phyloP scores from a whole-genome alignment of 2,113 vertebrate species.

The Antechinus flavipes region DNA sequence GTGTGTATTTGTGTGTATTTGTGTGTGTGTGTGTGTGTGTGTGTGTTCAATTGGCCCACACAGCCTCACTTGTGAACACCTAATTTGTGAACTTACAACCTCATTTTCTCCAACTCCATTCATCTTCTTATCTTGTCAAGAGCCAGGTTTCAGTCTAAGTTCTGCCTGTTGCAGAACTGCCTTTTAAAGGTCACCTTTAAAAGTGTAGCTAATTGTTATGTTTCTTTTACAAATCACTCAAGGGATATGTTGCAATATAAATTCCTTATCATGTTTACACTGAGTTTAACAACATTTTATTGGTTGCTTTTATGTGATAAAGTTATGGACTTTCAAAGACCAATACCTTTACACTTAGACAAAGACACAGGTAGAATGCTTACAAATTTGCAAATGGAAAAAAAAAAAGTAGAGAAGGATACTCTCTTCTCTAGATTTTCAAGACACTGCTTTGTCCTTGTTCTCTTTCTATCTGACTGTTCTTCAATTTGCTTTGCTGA shows the following conservation, averaged over 20 bases:
- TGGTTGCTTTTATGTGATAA: neutral
- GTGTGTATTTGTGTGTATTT: neutral
- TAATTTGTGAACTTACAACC: too few species aligned
- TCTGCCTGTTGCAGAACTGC: neutral
- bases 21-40: neutral
- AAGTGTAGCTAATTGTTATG: neutral
- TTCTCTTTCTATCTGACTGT: neutral
- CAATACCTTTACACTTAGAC: neutral
- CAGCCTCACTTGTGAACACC: neutral
- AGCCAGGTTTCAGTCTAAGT: neutral
- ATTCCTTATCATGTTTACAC: neutral
- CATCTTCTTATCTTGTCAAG: neutral
- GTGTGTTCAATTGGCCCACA: neutral
- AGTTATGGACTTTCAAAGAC: neutral
- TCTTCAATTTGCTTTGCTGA: neutral
- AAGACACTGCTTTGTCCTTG: neutral
- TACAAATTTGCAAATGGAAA: neutral
- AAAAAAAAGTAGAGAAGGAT: neutral
- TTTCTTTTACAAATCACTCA: neutral
- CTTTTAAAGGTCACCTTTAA: neutral
- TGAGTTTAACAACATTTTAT: neutral
- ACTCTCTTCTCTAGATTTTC: neutral
- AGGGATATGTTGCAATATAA: neutral
- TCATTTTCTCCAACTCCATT: neutral
- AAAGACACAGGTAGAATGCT: neutral